phyloP scores from a whole-genome alignment of 2,888 invertebrate genomes.

The Strigamia transsilvanica region DNA sequence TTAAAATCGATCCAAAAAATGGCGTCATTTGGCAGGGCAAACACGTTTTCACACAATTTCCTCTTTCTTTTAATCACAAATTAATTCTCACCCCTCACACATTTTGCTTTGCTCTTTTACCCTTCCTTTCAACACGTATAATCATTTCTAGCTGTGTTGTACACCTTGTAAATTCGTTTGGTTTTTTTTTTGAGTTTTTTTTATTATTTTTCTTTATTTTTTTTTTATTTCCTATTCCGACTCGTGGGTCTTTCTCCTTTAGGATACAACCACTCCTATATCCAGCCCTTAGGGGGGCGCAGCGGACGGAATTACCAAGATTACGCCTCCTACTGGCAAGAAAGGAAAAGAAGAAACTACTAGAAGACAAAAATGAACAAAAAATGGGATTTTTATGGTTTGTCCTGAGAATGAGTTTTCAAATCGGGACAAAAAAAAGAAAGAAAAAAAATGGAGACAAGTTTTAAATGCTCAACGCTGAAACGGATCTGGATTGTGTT shows the following conservation, averaged over 20 bases:
- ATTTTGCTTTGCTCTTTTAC: not conserved
- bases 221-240: conserved; percentile 29
- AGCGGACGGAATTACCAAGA: conserved; percentile 45
- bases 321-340: conserved; percentile 37
- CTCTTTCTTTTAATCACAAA: conserved; percentile 21
- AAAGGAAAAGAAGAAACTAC: conserved; percentile 34
- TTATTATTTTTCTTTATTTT: not conserved
- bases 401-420: conserved; percentile 31
- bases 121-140: not conserved
- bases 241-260: conserved; percentile 48
- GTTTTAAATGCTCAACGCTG: conserved; percentile 6
- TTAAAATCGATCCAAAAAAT: conserved; percentile 12
- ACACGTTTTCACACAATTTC: not conserved
- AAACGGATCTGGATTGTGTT: not conserved
- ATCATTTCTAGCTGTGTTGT: not conserved
- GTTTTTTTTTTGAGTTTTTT: not conserved
- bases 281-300: conserved; percentile 41
- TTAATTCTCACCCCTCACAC: not conserved
- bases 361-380: conserved; percentile 30
- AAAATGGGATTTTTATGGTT: conserved; percentile 8
- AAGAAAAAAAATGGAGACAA: not conserved
- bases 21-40: conserved; percentile 21
- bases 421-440: not conserved
- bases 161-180: conserved; percentile 21
- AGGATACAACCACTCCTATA: conserved; percentile 28